These are phyloP conservation scores for Hydrolagus colliei DNA, from an alignment of 2,797 vertebrate species.

Conservation along the genomic window DNA sequence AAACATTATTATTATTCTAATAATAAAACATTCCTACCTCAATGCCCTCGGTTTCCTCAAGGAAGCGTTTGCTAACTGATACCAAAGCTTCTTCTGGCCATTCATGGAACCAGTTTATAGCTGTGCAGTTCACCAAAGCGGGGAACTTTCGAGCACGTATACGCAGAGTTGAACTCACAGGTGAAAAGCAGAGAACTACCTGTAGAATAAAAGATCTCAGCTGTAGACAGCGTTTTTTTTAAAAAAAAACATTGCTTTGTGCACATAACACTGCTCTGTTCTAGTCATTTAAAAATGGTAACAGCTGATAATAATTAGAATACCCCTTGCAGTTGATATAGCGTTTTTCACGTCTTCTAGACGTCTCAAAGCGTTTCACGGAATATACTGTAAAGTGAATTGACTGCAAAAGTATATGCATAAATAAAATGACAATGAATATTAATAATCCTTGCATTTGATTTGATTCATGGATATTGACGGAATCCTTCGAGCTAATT, in stretches of 20 bases:
- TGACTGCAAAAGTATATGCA: too few species aligned
- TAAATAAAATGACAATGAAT: too few species aligned
- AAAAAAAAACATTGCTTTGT: neutral
- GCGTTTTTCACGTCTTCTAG: too few species aligned
- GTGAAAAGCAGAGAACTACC: conserved; percentile 70
- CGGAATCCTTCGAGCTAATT: neutral
- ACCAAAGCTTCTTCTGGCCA: conserved; percentile 61
- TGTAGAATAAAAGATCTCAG: conserved; percentile 34
- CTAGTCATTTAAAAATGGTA: neutral
- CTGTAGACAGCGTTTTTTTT: too few species aligned
- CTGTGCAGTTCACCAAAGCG: conserved; percentile 60
- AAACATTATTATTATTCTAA: neutral
- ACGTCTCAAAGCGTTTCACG: too few species aligned
- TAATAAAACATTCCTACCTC: conserved; percentile 41
- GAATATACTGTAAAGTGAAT: too few species aligned
- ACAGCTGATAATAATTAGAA: too few species aligned
- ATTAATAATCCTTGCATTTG: too few species aligned
- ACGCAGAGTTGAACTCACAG: conserved; percentile 59
- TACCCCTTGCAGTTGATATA: too few species aligned
- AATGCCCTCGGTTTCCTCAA: conserved; percentile 55
- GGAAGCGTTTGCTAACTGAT: conserved; percentile 61
- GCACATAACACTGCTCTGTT: neutral
- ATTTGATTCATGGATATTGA: neutral
- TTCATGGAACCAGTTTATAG: conserved; percentile 68
- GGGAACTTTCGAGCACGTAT: conserved; percentile 63